Conservation (phyloP, 2,113 vertebrate genomes). For the Nyctereutes procyonoides region DNA sequence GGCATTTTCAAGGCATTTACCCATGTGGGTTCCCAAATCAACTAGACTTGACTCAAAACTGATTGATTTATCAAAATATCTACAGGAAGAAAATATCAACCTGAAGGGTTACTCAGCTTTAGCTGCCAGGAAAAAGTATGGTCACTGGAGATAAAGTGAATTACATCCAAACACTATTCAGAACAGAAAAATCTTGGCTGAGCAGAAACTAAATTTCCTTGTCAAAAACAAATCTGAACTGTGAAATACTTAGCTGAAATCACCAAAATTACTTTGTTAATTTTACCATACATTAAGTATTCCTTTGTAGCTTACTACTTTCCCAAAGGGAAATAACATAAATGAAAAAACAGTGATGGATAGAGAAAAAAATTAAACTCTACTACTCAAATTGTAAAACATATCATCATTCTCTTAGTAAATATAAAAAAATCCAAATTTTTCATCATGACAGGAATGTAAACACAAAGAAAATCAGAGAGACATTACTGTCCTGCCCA, state of each 20-base stretch:
- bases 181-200: constrained; percentile 48
- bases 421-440: constrained; percentile 15
- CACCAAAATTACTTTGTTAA: constrained; percentile 21
- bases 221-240: constrained; percentile 41
- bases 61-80: constrained; percentile 45
- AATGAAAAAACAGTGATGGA: background rate
- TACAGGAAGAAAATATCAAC: constrained; percentile 55
- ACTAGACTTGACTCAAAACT: background rate
- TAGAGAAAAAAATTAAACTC: background rate
- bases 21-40: background rate
- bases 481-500: background rate
- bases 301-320: background rate
- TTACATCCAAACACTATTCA: constrained; percentile 52
- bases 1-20: constrained; percentile 15
- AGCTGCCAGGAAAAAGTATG: constrained; percentile 58
- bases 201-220: constrained; percentile 27
- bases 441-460: background rate
- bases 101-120: background rate
- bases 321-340: background rate
- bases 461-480: background rate
- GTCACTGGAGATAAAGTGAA: constrained; percentile 53
- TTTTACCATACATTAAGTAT: background rate
- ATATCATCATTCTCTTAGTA: background rate
- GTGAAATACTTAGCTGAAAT: constrained; percentile 36
- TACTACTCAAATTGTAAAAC: background rate